Base-by-base conservation (phyloP, 2,888 invertebrate genomes). In the Sarcophaga carnaria region DNA sequence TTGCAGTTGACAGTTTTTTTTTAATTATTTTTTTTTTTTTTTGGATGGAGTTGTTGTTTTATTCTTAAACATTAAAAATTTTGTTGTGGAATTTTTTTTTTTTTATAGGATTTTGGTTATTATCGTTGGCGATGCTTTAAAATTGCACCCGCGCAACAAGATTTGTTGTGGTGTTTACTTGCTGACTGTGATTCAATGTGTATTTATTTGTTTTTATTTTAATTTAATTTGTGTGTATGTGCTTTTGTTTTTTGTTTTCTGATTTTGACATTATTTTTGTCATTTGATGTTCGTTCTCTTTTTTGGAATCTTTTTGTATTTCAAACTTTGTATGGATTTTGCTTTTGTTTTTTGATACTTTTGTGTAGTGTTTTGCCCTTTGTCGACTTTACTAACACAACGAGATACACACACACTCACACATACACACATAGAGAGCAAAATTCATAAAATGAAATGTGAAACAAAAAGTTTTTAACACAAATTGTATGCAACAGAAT, bases 71-170 rank as follows among this genome's bases (percentile, higher is more conserved):
- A 80, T 62, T 27, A 66, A 76, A 37, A 67, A 47, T 70, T 81
- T 11, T 79, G 64, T 71, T 54, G 49, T 11, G 14, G 12, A 14
- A 14, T 49, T 49, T 47, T 77, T 83, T 71, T 78, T 6, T 83
- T 64, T 80, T 37, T 2, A 3, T 27, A 22, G 5, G 66, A 12
- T 22, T 27, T 59, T 59, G 69, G 37, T 37, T 54, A 17, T 54
- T 54, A 14, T 54, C 17, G 17, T 54, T 17, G 17, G 17, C 17
- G 3, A 14, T 78, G 3, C 20, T 11, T 79, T 59, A 37, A 72
- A 78, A 76, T 37, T 72, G 79, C 81, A 81, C 78, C 84, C 87
- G 84, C 84, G 81, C 84, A 87, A 82, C 87, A 87, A 37, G 2
- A 82, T 79, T 84, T 69, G 76, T 47, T 54, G 3, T 0, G 10